Base-by-base conservation (phyloP, 2,113 vertebrate species). In the Callospermophilus lateralis region DNA sequence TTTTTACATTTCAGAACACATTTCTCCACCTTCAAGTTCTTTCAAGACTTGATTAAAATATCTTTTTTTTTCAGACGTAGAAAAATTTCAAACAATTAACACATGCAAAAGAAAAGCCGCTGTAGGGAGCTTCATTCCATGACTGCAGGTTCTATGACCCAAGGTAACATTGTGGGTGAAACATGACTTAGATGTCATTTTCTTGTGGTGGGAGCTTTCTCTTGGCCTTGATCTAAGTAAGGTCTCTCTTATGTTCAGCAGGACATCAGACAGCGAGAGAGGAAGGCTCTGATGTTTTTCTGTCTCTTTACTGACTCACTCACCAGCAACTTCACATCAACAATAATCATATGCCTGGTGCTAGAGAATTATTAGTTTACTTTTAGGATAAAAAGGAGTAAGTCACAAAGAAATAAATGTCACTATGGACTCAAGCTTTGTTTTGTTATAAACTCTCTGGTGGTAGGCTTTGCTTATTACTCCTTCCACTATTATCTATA, bases 51-150 rank as follows among this genome's bases (percentile, higher is more conserved):
- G 45, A 94, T 92, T 94, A 89, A 95, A 93, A 90, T 86, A 17
- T 80, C 65, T 96, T 91, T 94, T 96, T 91, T 94, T 84, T 72
- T 94, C 34, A 67, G 37, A 42, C 68, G 34, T 76, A 87, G 51
- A 90, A 88, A 81, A 92, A 92, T 92, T 93, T 93, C 34, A 94
- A 93, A 80, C 22, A 91, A 76, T 79, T 89, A 80, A 92, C 90
- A 51, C 12, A 65, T 58, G 55, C 45, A 96, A 92, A 32, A 39
- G 61, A 74, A 55, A 94, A 55, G 16, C 32, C 61, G 6, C 70
- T 94, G 83, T 39, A 65, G 68, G 30, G 30, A 84, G 6, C 2
- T 51, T 70, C 67, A 63, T 76, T 70, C 28, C 32, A 77, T 88
- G 28, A 15, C 10, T 61, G 45, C 32, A 68, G 77, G 7, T 80